Evolutionary conservation across 2,797 vertebrate genomes (phyloP).

Genomic region (Paedocypris micromegethes): DNA sequence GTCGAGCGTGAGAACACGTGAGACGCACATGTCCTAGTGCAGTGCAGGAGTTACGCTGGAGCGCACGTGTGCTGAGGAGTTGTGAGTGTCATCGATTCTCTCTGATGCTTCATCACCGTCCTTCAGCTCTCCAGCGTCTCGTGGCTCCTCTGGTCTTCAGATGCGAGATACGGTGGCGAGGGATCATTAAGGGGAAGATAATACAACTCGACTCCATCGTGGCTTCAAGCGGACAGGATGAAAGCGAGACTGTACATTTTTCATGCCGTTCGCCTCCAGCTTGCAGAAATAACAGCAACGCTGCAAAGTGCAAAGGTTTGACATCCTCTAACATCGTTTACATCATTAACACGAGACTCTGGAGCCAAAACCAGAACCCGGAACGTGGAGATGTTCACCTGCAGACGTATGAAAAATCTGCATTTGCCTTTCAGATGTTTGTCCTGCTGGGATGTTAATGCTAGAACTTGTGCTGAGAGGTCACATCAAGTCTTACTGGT

Average conservation of each 20-base stretch:
- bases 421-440: too few species aligned
- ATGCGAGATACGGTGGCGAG: conserved; percentile 7
- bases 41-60: conserved; percentile 64
- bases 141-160: conserved; percentile 20
- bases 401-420: too few species aligned
- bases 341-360: too few species aligned
- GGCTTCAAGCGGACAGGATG: conserved; percentile 10
- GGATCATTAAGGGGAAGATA: conserved; percentile 22
- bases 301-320: not conserved
- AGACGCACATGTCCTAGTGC: conserved; percentile 44
- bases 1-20: too few species aligned
- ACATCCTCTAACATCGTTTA: not conserved
- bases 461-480: too few species aligned
- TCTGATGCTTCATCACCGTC: conserved; percentile 21
- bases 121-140: conserved; percentile 7
- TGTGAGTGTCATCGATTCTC: conserved; percentile 19
- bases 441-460: too few species aligned
- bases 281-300: conserved; percentile 6
- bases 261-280: conserved; percentile 30
- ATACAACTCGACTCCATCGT: not conserved
- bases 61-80: conserved; percentile 13
- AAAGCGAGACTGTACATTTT: conserved; percentile 46
- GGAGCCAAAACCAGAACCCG: too few species aligned
- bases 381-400: too few species aligned
- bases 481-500: too few species aligned